phyloP scores from a whole-genome alignment of 2,888 invertebrate species.

The Eremobia ochroleuca region DNA sequence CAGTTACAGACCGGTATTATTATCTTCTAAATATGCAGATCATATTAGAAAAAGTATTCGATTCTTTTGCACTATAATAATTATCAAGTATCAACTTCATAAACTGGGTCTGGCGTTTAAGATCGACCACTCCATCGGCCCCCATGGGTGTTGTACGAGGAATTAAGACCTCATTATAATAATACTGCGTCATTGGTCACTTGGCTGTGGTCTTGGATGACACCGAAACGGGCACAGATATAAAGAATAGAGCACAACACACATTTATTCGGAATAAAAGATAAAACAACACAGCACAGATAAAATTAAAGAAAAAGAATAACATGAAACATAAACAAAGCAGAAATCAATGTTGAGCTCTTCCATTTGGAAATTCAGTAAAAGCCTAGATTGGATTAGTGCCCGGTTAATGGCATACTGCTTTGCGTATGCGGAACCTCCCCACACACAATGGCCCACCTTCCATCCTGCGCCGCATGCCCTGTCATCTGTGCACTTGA shows the following conservation, averaged over 20 bases:
- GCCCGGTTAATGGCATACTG: not conserved
- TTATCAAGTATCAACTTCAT: not conserved
- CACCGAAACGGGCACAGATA: not conserved
- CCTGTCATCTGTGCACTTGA: too few relatives aligned
- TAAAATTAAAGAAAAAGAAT: not conserved
- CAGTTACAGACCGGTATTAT: not conserved
- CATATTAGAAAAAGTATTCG: not conserved
- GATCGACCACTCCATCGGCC: too few relatives aligned
- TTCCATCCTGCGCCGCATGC: too few relatives aligned
- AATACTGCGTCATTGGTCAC: not conserved
- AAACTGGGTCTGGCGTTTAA: not conserved
- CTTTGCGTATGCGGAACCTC: too few relatives aligned
- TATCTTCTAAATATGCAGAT: not conserved
- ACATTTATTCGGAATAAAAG: not conserved
- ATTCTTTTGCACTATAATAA: not conserved
- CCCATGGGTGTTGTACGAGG: not conserved
- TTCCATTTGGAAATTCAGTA: not conserved
- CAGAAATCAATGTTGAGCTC: not conserved
- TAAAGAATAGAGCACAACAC: not conserved
- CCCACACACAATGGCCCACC: too few relatives aligned
- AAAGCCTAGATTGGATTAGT: not conserved
- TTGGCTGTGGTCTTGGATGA: not conserved
- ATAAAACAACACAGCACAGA: not conserved
- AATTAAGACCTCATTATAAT: conserved; percentile 33
- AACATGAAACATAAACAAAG: not conserved